phyloP scores from a whole-genome alignment of 2,888 invertebrate genomes.

The Ochropleura leucogaster region DNA sequence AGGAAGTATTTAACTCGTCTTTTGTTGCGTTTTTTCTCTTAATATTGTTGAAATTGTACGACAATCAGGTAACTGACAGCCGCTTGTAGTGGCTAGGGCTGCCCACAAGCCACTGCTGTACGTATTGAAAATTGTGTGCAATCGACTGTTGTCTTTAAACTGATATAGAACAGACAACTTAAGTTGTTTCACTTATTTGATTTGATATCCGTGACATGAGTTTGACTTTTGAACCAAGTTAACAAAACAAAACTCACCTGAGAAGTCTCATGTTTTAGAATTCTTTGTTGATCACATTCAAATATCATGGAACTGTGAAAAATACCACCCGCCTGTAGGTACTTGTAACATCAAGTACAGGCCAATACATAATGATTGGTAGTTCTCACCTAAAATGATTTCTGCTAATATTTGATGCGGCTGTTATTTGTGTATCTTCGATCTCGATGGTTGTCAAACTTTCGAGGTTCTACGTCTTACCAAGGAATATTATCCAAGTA shows the following conservation, averaged over 20 bases:
- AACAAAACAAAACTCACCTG: neutral
- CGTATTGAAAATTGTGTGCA: neutral
- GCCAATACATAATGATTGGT: neutral
- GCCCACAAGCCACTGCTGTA: slow-evolving; percentile 14
- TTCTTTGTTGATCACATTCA: neutral
- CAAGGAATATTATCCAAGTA: neutral
- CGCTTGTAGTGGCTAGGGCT: slow-evolving; percentile 62
- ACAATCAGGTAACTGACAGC: slow-evolving; percentile 70
- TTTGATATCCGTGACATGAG: neutral
- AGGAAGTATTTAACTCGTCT: slow-evolving; percentile 83
- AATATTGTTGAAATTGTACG: slow-evolving; percentile 74
- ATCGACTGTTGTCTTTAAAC: neutral
- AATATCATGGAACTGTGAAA: too few species aligned
- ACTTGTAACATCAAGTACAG: neutral
- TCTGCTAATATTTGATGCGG: neutral
- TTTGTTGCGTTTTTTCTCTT: slow-evolving; percentile 72
- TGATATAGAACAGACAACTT: neutral
- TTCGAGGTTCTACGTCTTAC: neutral
- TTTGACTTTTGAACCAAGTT: neutral
- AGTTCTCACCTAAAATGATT: neutral
- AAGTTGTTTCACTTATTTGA: neutral
- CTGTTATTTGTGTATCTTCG: neutral
- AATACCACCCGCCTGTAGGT: too few species aligned
- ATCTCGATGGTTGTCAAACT: too few species aligned
- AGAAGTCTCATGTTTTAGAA: neutral